phyloP scores from a whole-genome alignment of 2,888 invertebrate genomes.

The Argynnis bischoffii region DNA sequence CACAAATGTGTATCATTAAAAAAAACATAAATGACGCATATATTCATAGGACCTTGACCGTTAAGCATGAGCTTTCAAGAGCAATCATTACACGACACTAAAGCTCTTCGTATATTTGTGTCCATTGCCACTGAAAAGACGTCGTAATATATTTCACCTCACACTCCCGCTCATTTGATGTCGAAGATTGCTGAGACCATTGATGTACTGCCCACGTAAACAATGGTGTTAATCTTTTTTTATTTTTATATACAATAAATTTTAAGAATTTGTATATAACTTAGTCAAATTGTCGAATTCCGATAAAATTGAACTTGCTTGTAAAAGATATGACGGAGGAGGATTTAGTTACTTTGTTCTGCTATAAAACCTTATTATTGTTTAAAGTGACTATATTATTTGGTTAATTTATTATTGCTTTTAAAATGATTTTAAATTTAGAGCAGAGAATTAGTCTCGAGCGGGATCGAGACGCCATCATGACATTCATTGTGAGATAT shows the following conservation, averaged over 20 bases:
- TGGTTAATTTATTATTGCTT: no score
- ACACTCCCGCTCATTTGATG: constrained; percentile 7
- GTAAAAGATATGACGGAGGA: no score
- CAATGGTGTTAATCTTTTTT: constrained; percentile 5
- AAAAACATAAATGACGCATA: constrained; percentile 2
- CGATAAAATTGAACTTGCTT: no score
- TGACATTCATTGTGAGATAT: no score
- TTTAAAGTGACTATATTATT: no score
- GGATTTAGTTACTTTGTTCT: no score
- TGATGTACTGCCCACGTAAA: constrained; percentile 1
- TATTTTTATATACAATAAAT: neutral
- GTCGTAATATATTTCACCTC: constrained; percentile 7
- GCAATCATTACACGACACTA: neutral
- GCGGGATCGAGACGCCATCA: no score
- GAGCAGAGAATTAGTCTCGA: no score
- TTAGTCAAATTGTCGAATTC: no score
- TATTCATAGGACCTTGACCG: constrained; percentile 5
- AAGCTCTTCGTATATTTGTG: constrained; percentile 4
- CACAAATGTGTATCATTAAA: neutral
- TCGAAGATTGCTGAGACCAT: constrained; percentile 17
- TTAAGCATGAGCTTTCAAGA: constrained; percentile 8
- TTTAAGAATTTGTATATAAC: neutral
- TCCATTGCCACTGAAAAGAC: constrained; percentile 2
- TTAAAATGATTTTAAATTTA: no score
- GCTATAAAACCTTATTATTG: no score